Conservation (phyloP, 2,113 vertebrate genomes). For the Platysternon megacephalum region DNA sequence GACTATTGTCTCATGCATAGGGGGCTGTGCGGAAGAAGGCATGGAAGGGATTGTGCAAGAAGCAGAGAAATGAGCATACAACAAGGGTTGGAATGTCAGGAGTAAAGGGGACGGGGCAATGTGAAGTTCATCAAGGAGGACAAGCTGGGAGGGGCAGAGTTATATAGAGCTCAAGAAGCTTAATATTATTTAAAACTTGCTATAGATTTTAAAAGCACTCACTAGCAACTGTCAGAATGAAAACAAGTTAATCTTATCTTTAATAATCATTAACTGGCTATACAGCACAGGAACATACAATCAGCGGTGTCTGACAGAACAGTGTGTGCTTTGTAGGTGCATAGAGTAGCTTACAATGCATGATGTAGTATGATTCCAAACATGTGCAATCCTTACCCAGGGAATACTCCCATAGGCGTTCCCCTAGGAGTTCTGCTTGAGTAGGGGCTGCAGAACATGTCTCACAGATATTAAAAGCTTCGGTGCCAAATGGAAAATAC, state of each 20-base stretch:
- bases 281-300: neutral
- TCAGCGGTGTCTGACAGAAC: neutral
- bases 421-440: neutral
- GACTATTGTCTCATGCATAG: neutral
- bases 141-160: neutral
- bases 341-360: neutral
- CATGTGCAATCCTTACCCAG: neutral
- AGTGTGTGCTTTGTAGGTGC: neutral
- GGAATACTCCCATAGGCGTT: neutral
- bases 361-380: neutral
- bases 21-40: rapidly evolving
- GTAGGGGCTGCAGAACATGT: neutral
- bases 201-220: neutral
- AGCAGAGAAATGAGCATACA: neutral
- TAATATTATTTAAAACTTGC: neutral
- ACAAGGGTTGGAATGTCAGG: neutral
- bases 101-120: neutral
- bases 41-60: neutral
- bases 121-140: neutral
- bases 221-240: neutral
- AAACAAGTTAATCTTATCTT: neutral
- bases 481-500: neutral
- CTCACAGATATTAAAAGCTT: neutral
- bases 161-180: neutral
- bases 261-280: neutral